Evolutionary conservation across 2,888 invertebrate genomes (phyloP), one percentile per base, ranked within the genome.

Genomic region (Cetonia aurata): DNA sequence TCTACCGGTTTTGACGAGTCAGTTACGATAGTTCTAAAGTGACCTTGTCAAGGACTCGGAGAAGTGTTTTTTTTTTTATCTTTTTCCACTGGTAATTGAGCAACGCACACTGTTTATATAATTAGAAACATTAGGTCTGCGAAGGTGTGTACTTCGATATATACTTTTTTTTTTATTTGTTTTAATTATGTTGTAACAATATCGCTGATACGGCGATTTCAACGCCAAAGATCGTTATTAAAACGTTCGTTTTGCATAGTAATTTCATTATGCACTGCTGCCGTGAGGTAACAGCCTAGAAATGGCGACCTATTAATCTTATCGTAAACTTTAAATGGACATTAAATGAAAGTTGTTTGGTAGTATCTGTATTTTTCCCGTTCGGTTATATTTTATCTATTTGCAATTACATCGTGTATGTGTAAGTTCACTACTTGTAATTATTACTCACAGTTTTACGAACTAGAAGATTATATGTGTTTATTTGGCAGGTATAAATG

Each of bases 21-120:
- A 65, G 62, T 48, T 65, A 48, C 50, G 62, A 50, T 65, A 37
- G 50, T 50, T 65, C 25, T 50, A 48, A 48, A 60, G n/a, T 60
- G 48, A 65, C 62, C 62, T 65, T 65, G 62, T 65, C 50, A 65
- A 65, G 62, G 62, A 62, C 50, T 65, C 50, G n/a, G 25, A 13
- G 46, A 33, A 15, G 48, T n/a, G 33, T 17, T 65, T 65, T 50
- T 65, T 52, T 52, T 25, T 12, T 2, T 17, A n/a, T n/a, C n/a
- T 37, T 50, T 19, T 50, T 17, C 25, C 50, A 41, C 6, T 12
- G 13, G 31, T 65, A 65, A 65, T 65, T 65, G 62, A 50, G 50
- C 17, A 42, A 46, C 31, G n/a, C n/a, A 60, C 25, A 44, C 59
- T 10, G 25, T 44, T 57, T 57, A 57, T 57, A 19, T 57, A 57